Conservation (phyloP, 2,113 vertebrate species). For the Muscicapa adusta region DNA sequence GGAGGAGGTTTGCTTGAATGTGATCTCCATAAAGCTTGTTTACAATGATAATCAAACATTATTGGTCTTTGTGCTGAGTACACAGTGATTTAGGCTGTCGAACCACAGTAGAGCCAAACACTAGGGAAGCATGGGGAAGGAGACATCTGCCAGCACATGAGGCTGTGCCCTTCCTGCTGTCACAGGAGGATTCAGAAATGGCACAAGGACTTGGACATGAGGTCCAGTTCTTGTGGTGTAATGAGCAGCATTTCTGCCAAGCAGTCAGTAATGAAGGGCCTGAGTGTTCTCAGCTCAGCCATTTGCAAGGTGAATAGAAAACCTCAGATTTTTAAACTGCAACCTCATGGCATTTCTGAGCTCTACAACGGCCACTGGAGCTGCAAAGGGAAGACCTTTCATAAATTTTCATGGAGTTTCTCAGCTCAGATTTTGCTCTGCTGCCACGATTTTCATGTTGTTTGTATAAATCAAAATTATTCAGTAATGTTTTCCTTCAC, state of each 20-base stretch:
- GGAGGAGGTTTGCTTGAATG: not conserved
- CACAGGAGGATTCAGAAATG: not conserved
- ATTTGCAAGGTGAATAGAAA: not conserved
- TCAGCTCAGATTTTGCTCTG: not conserved
- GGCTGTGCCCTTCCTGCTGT: not conserved
- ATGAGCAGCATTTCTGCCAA: not conserved
- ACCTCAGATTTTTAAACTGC: not conserved
- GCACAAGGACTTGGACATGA: not conserved
- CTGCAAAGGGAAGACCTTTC: not conserved
- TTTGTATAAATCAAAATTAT: not conserved
- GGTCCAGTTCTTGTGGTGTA: not conserved
- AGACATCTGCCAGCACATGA: not conserved
- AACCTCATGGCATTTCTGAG: not conserved
- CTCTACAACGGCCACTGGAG: not conserved
- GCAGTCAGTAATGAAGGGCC: not conserved
- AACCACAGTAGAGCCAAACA: not conserved
- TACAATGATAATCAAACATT: constrained; percentile 20
- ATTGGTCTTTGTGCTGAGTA: not conserved
- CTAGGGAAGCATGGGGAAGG: not conserved
- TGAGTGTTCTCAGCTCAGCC: not conserved
- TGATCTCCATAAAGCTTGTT: constrained; percentile 9
- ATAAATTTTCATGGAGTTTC: not conserved
- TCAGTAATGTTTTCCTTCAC: not conserved
- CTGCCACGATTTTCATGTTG: not conserved
- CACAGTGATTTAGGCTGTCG: not conserved